Evolutionary conservation across 1,140 invertebrate genomes (phyloP), one percentile per base, ranked within the genome.

Genomic region (Caenorhabditis latens): DNA sequence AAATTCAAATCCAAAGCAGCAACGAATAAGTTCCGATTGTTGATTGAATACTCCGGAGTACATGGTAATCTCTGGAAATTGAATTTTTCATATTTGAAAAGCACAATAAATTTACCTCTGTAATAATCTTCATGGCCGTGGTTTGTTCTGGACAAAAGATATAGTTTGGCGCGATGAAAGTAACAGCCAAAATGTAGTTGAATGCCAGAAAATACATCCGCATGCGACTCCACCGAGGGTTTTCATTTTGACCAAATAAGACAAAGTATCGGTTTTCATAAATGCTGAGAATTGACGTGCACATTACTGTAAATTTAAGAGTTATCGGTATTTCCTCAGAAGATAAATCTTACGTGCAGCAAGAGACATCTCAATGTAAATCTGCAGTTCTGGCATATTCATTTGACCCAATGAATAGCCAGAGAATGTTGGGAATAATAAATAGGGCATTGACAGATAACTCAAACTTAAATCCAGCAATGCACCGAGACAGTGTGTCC

Each of bases 201-300:
- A 46, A 46, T 0, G 40, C 3, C 19, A 71, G 11, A 46, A 71
- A 43, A 46, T 71, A 71, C 14, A 46, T 46, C 7, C 65, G 3
- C 7, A 46, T 46, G 19, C 46, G 43, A 14, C 14, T 24, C 65
- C 40, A 43, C 40, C n/a, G 4, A 46, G 4, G 42, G 32, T 71
- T 71, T 7, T 46, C 21, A n/a, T 71, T 6, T 46, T 46, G 2
- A 4, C 13, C 65, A 19, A 71, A 71, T n/a, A 71, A n/a, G 4
- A 46, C 16, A 46, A 46, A 71, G 21, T 71, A 71, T 16, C 65
- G 65, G 24, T 71, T 71, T 46, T 71, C 65, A 21, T 71, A 71
- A 19, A 71, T 32, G 46, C 65, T 71, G 4, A 71, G 24, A 19
- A 71, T 71, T 5, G 65, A 71, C 2, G 24, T 71, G 42, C 14